Evolutionary conservation across 2,113 vertebrate species (phyloP), one percentile per base, ranked within the genome.

Genomic region (Planiliza haematocheilus): DNA sequence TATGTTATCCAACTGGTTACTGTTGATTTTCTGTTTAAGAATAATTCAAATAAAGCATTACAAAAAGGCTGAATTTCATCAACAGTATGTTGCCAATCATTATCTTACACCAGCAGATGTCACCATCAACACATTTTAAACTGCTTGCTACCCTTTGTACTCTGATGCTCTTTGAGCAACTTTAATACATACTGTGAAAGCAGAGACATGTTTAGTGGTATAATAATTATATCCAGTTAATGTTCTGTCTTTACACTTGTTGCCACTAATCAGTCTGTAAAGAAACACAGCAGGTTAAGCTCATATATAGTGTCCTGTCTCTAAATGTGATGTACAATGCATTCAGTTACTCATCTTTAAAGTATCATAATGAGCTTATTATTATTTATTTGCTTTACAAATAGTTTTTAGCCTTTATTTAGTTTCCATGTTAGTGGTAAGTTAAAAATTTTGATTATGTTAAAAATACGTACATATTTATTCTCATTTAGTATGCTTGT

Each of bases 41-140:
- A 30, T 30, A 30, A 30, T 30, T 30, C 2, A 30, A 30, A 30
- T 30, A 30, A 30, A 30, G 24, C 24, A 30, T 30, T 13, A 41
- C 8, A 18, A 7, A 46, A 16, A 17, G 8, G 9, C 16, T 17
- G 34, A n/a, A n/a, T 45, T 48, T 46, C n/a, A 38, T 10, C 18
- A 4, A 1, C 36, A 30, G 5, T 0, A 13, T 20, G 7, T 14
- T 39, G 36, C 63, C 4, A 58, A 39, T 36, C 45, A 21, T 13
- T 12, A 34, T 36, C 9, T 8, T 9, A 10, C 4, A 49, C 93
- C 93, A 93, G 85, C 79, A 93, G 93, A 79, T 91, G 93, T 87
- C 93, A 74, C 65, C 80, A 64, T 89, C 48, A 38, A 63, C 91
- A 76, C 88, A 84, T 48, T 20, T 2, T 61, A 50, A 45, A 11